Evolutionary conservation across 2,797 vertebrate species (phyloP), one percentile per base, ranked within the genome.

Genomic region (Peromyscus aztecus): DNA sequence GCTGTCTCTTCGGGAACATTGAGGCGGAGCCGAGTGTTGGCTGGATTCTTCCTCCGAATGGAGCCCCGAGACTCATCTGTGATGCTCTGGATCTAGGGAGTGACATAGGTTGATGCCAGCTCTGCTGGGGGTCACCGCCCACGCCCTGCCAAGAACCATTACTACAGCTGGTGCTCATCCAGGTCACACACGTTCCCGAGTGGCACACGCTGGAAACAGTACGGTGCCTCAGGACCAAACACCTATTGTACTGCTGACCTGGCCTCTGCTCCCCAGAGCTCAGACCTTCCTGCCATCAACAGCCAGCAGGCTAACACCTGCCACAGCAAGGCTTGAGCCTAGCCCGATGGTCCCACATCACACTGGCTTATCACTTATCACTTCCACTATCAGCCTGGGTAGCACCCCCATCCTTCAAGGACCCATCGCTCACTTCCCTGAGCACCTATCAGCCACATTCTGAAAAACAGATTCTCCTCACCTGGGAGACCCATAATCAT

Each of bases 41-140:
- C 98, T 0, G 99, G 99, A 97, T 99, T 99, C 98, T 99, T 99
- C 37, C 99, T 99, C 77, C 99, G 99, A 96, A 99, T 99, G 4
- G 99, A 99, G 63, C 99, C 99, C 0, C 99, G 99, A 77, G 99
- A 99, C 43, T 99, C 99, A 6, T 99, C 99, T 0, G 99, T 99
- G 98, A 99, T 99, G 97, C 99, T 99, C 98, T 99, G 99, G 98
- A 99, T 99, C 99, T 99, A 96, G 34, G 89, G 78, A 83, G 91
- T 13, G 73, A 96, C 86, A 96, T 14, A 89, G 69, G 49, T 59
- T 76, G 95, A 61, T 24, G 17, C 87, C 92, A 67, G 94, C 73
- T 94, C 81, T 76, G 46, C 85, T n/a, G 65, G 67, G 76, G 61
- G 95, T 90, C 93, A 59, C 73, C 77, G 46, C 91, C 78, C 87